phyloP scores from a whole-genome alignment of 2,888 invertebrate genomes.

The Stramonita haemastoma region DNA sequence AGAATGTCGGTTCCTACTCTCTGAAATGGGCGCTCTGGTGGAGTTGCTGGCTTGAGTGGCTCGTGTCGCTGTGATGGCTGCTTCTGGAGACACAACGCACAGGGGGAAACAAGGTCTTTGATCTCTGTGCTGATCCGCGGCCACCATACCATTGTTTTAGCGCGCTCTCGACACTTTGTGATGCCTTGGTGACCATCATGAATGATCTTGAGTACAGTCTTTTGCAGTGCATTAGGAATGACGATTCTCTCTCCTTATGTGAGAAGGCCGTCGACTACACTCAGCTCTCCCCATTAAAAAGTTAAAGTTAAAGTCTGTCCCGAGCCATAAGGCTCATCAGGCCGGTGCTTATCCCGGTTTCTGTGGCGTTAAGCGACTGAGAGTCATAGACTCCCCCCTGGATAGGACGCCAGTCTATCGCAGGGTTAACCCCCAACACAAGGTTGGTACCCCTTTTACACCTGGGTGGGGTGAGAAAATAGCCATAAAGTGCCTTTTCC shows the following conservation, averaged over 20 bases:
- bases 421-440: too few species aligned
- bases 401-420: too few species aligned
- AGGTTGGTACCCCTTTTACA: too few species aligned
- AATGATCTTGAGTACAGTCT: conserved; percentile 46
- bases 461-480: too few species aligned
- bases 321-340: too few species aligned
- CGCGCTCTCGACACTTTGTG: conserved; percentile 48
- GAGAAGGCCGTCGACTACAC: background rate
- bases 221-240: conserved; percentile 12
- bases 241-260: background rate
- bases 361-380: too few species aligned
- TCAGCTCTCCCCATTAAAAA: background rate
- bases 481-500: too few species aligned
- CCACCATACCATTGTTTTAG: conserved; percentile 51
- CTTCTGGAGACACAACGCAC: conserved; percentile 36
- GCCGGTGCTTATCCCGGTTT: too few species aligned
- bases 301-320: too few species aligned
- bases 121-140: conserved; percentile 48
- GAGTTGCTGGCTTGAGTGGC: conserved; percentile 39
- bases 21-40: conserved; percentile 53
- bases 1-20: conserved; percentile 47
- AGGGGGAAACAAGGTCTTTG: conserved; percentile 40
- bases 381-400: too few species aligned
- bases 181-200: conserved; percentile 54
- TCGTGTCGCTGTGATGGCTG: conserved; percentile 13